phyloP scores from a whole-genome alignment of 2,113 vertebrate species.

The Vimba vimba region DNA sequence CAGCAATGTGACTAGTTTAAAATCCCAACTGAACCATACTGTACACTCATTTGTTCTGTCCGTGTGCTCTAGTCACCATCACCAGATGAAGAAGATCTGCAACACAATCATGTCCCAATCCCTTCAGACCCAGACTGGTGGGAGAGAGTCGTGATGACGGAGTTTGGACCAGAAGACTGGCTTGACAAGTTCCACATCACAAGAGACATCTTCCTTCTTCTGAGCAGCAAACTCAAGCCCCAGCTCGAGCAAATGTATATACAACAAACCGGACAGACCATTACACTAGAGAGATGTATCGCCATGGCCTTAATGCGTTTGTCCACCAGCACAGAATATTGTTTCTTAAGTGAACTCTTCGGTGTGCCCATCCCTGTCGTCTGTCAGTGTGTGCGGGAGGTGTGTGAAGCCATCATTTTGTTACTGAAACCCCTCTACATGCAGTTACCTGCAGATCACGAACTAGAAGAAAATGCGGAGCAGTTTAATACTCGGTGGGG shows the following conservation, averaged over 20 bases:
- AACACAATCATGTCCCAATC: constrained; percentile 18
- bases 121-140: constrained; percentile 66
- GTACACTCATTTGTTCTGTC: neutral
- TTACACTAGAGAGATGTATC: constrained; percentile 74
- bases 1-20: too few relatives aligned
- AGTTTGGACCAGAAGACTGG: constrained; percentile 76
- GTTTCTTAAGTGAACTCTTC: constrained; percentile 67
- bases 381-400: constrained; percentile 72
- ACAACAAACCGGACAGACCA: constrained; percentile 51
- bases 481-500: constrained; percentile 72
- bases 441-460: constrained; percentile 64
- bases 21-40: too few relatives aligned
- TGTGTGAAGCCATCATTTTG: constrained; percentile 67
- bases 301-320: constrained; percentile 74
- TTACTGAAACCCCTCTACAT: constrained; percentile 74
- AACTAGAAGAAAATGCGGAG: constrained; percentile 72
- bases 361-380: constrained; percentile 69
- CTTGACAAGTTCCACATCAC: constrained; percentile 77
- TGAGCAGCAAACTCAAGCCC: constrained; percentile 71
- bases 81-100: constrained; percentile 27
- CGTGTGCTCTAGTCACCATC: neutral
- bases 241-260: constrained; percentile 60
- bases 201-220: constrained; percentile 73
- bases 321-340: constrained; percentile 73
- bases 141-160: constrained; percentile 73